These are phyloP conservation scores for Brenthis ino DNA, from an alignment of 2,888 invertebrate species.

Conservation along the genomic window DNA sequence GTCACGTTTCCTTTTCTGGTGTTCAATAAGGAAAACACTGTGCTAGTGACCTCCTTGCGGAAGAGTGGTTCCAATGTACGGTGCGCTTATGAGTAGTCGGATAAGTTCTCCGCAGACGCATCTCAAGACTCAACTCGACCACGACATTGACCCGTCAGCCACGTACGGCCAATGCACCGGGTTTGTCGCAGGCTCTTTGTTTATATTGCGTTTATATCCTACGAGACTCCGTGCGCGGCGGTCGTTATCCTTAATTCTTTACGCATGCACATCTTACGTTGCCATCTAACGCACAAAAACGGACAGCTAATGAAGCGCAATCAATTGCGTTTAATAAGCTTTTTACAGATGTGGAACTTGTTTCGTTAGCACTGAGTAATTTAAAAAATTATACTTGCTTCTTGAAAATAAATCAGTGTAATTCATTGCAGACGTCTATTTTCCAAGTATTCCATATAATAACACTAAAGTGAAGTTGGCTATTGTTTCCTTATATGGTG, in stretches of 20 bases:
- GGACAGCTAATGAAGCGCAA: conserved; percentile 22
- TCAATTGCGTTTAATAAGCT: conserved; percentile 28
- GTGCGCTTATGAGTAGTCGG: conserved; percentile 57
- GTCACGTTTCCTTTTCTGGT: conserved; percentile 38
- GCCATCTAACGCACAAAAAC: conserved; percentile 31
- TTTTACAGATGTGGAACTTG: conserved; percentile 31
- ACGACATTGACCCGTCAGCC: conserved; percentile 80
- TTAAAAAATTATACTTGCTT: background rate
- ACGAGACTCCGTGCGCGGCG: conserved; percentile 48
- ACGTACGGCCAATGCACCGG: conserved; percentile 78
- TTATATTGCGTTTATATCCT: conserved; percentile 64
- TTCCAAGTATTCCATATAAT: background rate
- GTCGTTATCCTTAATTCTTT: conserved; percentile 27
- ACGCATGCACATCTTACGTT: conserved; percentile 24
- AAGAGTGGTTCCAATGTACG: conserved; percentile 59
- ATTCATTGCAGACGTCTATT: background rate
- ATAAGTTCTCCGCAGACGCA: conserved; percentile 69
- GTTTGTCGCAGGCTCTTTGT: conserved; percentile 78
- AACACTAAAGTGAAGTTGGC: background rate
- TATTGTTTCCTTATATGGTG: background rate
- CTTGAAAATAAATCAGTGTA: background rate
- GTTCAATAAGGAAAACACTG: conserved; percentile 46
- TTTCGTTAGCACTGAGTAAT: background rate
- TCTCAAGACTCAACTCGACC: conserved; percentile 62
- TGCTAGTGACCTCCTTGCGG: conserved; percentile 70